phyloP scores from a whole-genome alignment of 1,140 invertebrate genomes.

The Melanaphis sacchari region DNA sequence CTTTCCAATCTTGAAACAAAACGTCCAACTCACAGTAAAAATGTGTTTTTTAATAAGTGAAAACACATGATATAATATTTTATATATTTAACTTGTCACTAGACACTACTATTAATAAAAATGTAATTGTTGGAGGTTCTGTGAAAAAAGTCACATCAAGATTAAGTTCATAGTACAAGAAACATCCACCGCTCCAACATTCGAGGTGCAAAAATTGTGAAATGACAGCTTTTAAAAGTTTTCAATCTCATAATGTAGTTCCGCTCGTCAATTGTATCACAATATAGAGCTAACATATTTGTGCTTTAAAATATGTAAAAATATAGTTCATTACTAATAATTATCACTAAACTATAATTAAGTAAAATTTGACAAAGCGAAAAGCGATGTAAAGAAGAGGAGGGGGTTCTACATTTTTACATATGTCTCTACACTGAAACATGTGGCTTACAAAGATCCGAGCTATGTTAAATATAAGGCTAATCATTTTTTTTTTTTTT shows the following conservation, averaged over 20 bases:
- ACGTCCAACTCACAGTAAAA: background rate
- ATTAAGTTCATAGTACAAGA: background rate
- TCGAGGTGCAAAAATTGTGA: background rate
- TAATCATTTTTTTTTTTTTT: background rate
- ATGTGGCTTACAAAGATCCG: background rate
- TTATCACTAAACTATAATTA: background rate
- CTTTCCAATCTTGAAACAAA: background rate
- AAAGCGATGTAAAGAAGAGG: background rate
- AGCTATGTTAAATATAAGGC: background rate
- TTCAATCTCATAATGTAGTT: background rate
- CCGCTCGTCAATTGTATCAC: background rate
- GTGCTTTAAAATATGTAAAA: background rate
- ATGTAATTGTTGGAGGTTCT: background rate
- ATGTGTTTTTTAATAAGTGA: background rate
- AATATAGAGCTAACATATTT: background rate
- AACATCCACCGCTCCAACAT: background rate
- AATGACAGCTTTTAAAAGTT: background rate
- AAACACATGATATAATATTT: background rate
- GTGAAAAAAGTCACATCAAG: background rate
- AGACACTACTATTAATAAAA: background rate
- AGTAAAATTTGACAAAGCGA: background rate
- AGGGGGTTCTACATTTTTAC: background rate
- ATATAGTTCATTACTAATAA: background rate
- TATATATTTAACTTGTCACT: background rate
- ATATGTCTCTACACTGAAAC: rapidly evolving